Conservation (phyloP, 2,888 invertebrate species). For the Carpatolechia fugitivella region DNA sequence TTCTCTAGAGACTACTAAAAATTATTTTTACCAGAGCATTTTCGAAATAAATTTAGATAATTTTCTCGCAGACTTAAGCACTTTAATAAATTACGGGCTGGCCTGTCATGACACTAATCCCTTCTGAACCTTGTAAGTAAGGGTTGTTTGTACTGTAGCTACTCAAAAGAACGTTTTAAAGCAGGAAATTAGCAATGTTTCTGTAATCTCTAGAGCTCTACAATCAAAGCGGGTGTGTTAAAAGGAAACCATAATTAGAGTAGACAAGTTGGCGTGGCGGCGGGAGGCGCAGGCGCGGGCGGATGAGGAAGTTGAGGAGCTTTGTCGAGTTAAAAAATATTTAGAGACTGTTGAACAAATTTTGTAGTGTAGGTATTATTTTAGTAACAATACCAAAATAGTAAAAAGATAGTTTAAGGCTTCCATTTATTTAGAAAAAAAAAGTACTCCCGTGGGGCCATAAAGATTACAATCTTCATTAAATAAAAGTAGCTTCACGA, state of each 20-base stretch:
- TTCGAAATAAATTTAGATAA: not conserved
- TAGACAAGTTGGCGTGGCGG: slow-evolving; percentile 42
- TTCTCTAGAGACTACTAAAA: too few species aligned
- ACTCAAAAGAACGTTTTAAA: slow-evolving; percentile 29
- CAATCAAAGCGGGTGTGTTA: slow-evolving; percentile 52
- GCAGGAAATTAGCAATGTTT: slow-evolving; percentile 46
- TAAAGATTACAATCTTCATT: too few species aligned
- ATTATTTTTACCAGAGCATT: too few species aligned
- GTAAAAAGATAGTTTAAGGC: too few species aligned
- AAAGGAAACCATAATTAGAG: slow-evolving; percentile 66
- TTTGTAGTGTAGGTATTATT: too few species aligned
- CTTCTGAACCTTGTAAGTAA: slow-evolving; percentile 4
- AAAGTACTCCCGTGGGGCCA: too few species aligned
- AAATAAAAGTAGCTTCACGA: too few species aligned
- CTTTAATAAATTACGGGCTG: slow-evolving; percentile 11
- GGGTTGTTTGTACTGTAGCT: slow-evolving; percentile 14
- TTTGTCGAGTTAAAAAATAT: too few species aligned
- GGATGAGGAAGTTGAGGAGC: not conserved
- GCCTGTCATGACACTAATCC: slow-evolving; percentile 13
- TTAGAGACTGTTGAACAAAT: too few species aligned
- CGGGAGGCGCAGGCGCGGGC: not conserved
- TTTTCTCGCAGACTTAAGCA: not conserved
- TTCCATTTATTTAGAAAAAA: too few species aligned
- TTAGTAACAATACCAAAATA: not conserved
- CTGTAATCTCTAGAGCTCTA: slow-evolving; percentile 48